Base-by-base conservation (phyloP, 2,797 vertebrate genomes). In the Phaenicophaeus curvirostris region DNA sequence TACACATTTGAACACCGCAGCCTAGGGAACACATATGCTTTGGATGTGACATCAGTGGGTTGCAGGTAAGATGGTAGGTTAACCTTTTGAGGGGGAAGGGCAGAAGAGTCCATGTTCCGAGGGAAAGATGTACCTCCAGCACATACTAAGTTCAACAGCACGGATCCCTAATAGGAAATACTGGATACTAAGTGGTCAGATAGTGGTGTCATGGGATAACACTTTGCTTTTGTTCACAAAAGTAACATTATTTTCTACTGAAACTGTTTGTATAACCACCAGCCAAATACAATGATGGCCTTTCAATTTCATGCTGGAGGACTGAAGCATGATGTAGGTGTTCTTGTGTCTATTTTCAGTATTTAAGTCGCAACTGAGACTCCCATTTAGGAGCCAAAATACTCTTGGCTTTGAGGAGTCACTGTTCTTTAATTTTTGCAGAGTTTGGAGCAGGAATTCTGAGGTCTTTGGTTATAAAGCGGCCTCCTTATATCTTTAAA, bases 1-100 rank as follows among this genome's bases (percentile, higher is more conserved):
- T 65, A 27, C 17, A 2, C 2, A 0, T 10, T 55, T 71, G 76
- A 82, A 68, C 93, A 72, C 8, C 27, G 16, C 1, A 5, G 30
- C 55, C 72, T 77, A 73, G 68, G 76, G 27, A 58, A 46, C 0
- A 2, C 11, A 3, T 51, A 66, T 4, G 1, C 79, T 66, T 93
- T 73, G 44, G 73, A 82, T 90, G 94, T 97, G 94, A 97, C 25
- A 0, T 48, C 55, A 35, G 58, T 59, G 57, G 62, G 6, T n/a
- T 11, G n/a, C 85, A 81, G 61, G 97, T 98, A 94, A 94, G 94
- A 57, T 4, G 20, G 39, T 5, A 82, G 18, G 33, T n/a, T 8
- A 41, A 72, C 3, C 1, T 31, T 18, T 88, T 35, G 9, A 25
- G 27, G 48, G 18, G 9, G 5, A 53, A 57, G 28, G 21, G 11